phyloP scores from a whole-genome alignment of 2,797 vertebrate species.

The Lacerta viridis region DNA sequence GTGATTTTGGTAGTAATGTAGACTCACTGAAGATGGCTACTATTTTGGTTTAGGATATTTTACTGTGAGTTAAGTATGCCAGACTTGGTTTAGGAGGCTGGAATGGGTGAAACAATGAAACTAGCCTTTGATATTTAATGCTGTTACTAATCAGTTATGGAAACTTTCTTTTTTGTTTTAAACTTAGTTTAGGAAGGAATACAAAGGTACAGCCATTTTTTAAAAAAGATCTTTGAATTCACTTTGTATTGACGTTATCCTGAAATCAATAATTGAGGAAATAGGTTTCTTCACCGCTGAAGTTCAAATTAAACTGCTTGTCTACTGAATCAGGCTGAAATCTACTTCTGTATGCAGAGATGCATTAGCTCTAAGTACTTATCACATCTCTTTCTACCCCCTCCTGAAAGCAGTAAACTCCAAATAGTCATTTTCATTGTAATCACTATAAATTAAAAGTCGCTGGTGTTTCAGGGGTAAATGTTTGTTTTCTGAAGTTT shows the following conservation, averaged over 20 bases:
- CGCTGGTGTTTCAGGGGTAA: conserved; percentile 9
- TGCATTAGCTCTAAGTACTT: not conserved
- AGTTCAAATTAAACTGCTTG: not conserved
- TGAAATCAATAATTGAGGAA: conserved; percentile 10
- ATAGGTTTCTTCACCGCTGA: conserved; percentile 25
- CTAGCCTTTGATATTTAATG: not conserved
- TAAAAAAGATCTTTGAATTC: not conserved
- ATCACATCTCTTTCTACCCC: conserved; percentile 19
- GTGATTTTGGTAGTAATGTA: not conserved
- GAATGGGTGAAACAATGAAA: not conserved
- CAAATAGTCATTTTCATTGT: conserved; percentile 21
- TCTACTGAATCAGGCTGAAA: not conserved
- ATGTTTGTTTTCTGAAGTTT: conserved; percentile 33
- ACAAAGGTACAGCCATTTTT: not conserved
- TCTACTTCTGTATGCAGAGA: conserved; percentile 1
- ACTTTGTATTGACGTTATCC: conserved; percentile 18
- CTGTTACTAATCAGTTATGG: not conserved
- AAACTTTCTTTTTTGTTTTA: not conserved
- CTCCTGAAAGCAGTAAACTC: conserved; percentile 2
- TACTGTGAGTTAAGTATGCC: not conserved
- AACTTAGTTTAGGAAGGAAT: not conserved
- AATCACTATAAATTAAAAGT: conserved; percentile 12
- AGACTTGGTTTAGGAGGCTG: not conserved
- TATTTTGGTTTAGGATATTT: not conserved
- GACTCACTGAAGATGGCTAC: not conserved